Evolutionary conservation across 2,888 invertebrate genomes (phyloP), one percentile per base, ranked within the genome.

Genomic region (Pristionchus entomophagus): DNA sequence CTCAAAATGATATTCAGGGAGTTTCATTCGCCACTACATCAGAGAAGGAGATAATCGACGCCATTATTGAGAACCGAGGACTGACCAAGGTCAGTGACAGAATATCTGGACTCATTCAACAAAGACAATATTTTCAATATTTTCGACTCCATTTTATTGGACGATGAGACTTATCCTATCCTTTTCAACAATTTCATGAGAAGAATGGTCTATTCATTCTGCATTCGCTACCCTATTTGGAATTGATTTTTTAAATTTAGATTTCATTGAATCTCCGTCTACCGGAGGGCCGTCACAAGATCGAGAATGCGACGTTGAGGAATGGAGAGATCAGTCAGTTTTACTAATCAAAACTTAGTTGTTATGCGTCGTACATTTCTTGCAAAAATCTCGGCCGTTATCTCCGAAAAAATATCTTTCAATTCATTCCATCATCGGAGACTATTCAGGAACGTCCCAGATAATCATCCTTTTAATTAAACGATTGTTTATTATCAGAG

Each of bases 201-300:
- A 65, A n/a, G 26, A 65, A 62, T 62, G 29, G 29, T 29, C 2
- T 32, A 62, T 26, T 12, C 4, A 62, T 29, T 17, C 10, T 62
- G 10, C 5, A 62, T 5, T 32, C 32, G 10, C 26, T 59, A 5
- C 8, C 59, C 29, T 32, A 1, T 1, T 19, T 4, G 0, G 8
- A 1, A 56, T 62, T 2, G 1, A 73, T 29, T 5, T 73, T 73
- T 35, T n/a, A 38, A 5, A 19, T 85, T 41, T 26, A 88, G 88
- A 86, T 91, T 59, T 93, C 93, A 45, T 88, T 93, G 19, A 93
- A 92, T 86, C 88, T 93, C 26, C 88, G 93, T 49, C 84, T 92
- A 83, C 93, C 93, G 32, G 93, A 93, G 86, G 92, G 92, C 38
- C 86, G 93, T 22, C 91, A 92, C 86, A 93, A 93, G 83, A 91